Base-by-base conservation (phyloP, 2,888 invertebrate genomes). In the Cosmopolites sordidus region DNA sequence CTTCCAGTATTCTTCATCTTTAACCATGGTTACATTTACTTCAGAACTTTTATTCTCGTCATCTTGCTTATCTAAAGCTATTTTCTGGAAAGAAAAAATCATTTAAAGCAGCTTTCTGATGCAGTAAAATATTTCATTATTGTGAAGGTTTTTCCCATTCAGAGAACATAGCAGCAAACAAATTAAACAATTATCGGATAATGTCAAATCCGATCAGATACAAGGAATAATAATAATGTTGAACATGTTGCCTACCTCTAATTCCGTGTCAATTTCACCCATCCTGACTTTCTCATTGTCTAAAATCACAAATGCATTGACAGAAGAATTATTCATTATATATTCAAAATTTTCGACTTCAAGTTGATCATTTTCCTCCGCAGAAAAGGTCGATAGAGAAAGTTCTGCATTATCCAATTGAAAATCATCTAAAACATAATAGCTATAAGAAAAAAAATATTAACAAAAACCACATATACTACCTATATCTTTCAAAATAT, bases 401-500 rank as follows among this genome's bases (percentile, higher is more conserved):
- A 48, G 33, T n/a, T 51, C 48, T 16, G 29, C 48, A 33, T 56
- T 51, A 15, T 48, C 42, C 15, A 51, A 11, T 18, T 51, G 48
- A 45, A 30, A 44, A 16, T 48, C 30, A 39, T 51, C 48, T 54
- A 18, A n/a, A 48, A 40, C 11, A 33, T n/a, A 33, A 5, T 12
- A n/a, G 3, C 11, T 33, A 12, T 33, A 33, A 33, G 3, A 11
- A 3, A 33, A 33, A 33, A 33, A 33, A 33, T 33, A 33, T 33
- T 33, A n/a, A n/a, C n/a, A n/a, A n/a, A n/a, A n/a, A n/a, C n/a
- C n/a, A n/a, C n/a, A n/a, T n/a, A n/a, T n/a, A 50, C 43, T 55
- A 60, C 60, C 60, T 38, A 53, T 50, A 44, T 58, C 56, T 14
- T 50, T 43, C 33, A 62, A 30, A 16, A 64, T 42, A 9, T 53